These are phyloP conservation scores for Meliscaeva auricollis DNA, from an alignment of 2,888 invertebrate species.

Conservation along the genomic window DNA sequence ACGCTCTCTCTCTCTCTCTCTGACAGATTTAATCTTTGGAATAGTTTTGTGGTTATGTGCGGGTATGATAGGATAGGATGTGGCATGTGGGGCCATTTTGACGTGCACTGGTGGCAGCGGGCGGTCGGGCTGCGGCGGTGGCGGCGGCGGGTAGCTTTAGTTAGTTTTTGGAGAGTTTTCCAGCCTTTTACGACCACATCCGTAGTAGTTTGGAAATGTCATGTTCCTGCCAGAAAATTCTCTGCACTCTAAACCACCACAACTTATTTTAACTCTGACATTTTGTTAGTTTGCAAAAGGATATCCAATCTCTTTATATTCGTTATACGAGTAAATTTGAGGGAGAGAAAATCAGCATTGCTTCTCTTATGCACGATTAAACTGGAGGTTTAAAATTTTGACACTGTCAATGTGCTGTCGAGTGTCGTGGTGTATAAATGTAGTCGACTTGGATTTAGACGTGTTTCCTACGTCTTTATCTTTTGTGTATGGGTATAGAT, in stretches of 20 bases:
- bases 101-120: too few relatives aligned
- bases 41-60: conserved; percentile 38
- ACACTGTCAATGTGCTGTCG: conserved; percentile 58
- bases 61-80: background rate
- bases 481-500: background rate
- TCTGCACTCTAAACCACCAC: conserved; percentile 45
- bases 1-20: background rate
- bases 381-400: conserved; percentile 57
- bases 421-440: background rate
- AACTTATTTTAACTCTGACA: conserved; percentile 55
- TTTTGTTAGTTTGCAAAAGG: conserved; percentile 43
- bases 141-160: too few relatives aligned
- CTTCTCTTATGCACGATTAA: conserved; percentile 52
- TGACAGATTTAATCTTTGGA: conserved; percentile 56
- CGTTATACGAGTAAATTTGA: background rate
- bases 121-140: too few relatives aligned
- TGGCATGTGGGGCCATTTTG: too few relatives aligned
- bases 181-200: conserved; percentile 24
- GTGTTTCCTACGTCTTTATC: background rate
- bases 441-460: conserved; percentile 13
- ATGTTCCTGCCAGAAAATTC: conserved; percentile 32
- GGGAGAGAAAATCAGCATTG: conserved; percentile 11
- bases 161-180: conserved; percentile 2
- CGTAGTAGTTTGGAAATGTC: conserved; percentile 26
- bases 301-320: conserved; percentile 28